phyloP scores from a whole-genome alignment of 2,113 vertebrate species.

The Dicrurus megarhynchus region DNA sequence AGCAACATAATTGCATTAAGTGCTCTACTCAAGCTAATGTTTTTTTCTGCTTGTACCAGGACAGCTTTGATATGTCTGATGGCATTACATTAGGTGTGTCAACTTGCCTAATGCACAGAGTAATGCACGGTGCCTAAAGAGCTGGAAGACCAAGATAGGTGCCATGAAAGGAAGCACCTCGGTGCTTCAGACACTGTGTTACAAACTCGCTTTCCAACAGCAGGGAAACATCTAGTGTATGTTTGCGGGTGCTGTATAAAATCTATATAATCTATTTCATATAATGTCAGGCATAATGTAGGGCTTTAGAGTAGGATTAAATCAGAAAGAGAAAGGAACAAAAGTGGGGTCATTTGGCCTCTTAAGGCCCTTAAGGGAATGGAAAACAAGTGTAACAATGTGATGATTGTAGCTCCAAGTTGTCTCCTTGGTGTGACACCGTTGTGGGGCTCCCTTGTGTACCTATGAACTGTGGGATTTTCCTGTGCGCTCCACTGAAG shows the following conservation, averaged over 20 bases:
- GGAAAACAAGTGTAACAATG: background rate
- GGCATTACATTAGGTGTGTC: background rate
- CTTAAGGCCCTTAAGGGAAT: background rate
- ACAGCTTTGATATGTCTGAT: conserved; percentile 11
- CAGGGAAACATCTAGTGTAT: background rate
- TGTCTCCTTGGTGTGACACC: background rate
- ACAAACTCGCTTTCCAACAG: background rate
- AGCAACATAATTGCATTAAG: conserved; percentile 2
- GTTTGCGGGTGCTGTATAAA: background rate
- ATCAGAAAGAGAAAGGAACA: background rate
- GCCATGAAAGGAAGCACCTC: background rate
- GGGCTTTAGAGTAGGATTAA: conserved; percentile 7
- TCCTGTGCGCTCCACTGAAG: background rate
- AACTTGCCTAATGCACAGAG: background rate
- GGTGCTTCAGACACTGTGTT: background rate
- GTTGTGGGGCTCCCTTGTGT: background rate
- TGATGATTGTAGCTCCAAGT: background rate
- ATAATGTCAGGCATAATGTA: background rate
- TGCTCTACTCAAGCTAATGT: conserved; percentile 17
- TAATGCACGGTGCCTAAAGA: background rate
- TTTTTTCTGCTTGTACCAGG: background rate
- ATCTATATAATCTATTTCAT: background rate
- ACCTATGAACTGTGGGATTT: background rate
- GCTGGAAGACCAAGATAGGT: background rate
- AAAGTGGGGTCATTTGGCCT: conserved; percentile 20